A percentile compares a stretch with the other conserved stretches of the same genome.
Evolutionary conservation across 2,113 vertebrate genomes (phyloP).

Genomic region (Arvicanthis niloticus): DNA sequence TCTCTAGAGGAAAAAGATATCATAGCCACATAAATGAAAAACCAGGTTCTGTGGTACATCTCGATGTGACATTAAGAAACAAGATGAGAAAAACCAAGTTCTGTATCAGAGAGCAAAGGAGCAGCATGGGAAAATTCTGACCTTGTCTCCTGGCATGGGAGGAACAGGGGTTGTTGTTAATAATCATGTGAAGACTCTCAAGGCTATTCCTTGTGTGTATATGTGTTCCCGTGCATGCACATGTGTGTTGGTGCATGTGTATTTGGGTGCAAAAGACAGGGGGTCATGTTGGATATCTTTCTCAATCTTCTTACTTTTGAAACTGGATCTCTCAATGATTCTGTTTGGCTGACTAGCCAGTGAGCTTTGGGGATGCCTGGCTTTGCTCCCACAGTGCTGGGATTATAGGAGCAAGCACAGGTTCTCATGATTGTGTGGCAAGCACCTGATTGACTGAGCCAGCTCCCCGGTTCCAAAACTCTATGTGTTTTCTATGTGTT

Average conservation of each 20-base stretch:
- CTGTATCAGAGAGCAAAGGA: conserved; percentile 4
- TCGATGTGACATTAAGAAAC: conserved; percentile 55
- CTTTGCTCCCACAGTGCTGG: not conserved
- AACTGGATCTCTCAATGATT: not conserved
- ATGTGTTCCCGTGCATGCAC: not conserved
- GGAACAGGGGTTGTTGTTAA: not conserved
- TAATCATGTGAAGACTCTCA: not conserved
- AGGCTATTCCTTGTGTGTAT: not conserved
- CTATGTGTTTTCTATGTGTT: not conserved
- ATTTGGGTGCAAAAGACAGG: not conserved
- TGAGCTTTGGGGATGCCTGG: not conserved
- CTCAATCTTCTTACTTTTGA: not conserved
- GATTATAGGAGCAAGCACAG: not conserved
- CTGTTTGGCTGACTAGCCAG: not conserved
- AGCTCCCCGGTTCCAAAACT: not conserved
- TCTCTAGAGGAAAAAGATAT: conserved; percentile 61
- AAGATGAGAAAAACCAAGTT: conserved; percentile 50
- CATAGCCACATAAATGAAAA: conserved; percentile 65
- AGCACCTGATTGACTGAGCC: not conserved
- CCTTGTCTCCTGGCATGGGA: not conserved
- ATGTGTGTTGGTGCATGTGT: not conserved
- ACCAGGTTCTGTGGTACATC: conserved; percentile 8
- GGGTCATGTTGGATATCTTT: not conserved
- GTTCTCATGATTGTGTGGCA: not conserved
- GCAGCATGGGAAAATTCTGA: not conserved